These are phyloP conservation scores for Gymnosoma rotundatum DNA, from an alignment of 2,888 invertebrate genomes.

Conservation along the genomic window DNA sequence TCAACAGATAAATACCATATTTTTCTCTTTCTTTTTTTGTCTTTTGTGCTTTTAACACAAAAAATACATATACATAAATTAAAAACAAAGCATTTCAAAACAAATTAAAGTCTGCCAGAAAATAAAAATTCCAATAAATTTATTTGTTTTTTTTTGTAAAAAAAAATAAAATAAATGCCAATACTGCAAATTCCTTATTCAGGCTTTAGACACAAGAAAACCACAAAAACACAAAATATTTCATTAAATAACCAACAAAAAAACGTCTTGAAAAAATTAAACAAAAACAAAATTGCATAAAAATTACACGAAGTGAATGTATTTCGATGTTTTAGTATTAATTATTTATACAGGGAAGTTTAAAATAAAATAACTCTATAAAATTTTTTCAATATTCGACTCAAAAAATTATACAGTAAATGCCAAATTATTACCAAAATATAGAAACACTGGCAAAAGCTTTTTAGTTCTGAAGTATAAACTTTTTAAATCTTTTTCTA, in stretches of 20 bases:
- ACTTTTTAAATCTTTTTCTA: too few relatives aligned
- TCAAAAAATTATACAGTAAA: conserved; percentile 12
- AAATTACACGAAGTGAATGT: conserved; percentile 62
- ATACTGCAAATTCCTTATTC: conserved; percentile 49
- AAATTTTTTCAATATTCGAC: conserved; percentile 8
- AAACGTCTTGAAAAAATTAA: conserved; percentile 38
- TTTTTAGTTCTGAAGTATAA: too few relatives aligned
- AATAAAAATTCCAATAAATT: conserved; percentile 49
- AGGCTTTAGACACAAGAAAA: neutral
- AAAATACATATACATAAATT: neutral
- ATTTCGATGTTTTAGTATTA: conserved; percentile 22
- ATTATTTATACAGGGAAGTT: conserved; percentile 50
- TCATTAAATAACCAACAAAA: conserved; percentile 38
- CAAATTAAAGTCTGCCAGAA: conserved; percentile 30
- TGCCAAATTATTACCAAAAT: neutral
- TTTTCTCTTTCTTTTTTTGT: neutral
- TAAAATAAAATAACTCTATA: conserved; percentile 38
- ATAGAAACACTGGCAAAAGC: neutral
- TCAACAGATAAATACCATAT: neutral
- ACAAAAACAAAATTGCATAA: conserved; percentile 23
- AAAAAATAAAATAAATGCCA: conserved; percentile 52
- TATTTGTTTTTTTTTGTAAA: conserved; percentile 23
- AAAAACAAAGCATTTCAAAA: conserved; percentile 7
- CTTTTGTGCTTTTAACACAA: neutral
- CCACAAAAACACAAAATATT: conserved; percentile 57